Base-by-base conservation (phyloP, 2,888 invertebrate genomes). In the Mechanitis messenoides region DNA sequence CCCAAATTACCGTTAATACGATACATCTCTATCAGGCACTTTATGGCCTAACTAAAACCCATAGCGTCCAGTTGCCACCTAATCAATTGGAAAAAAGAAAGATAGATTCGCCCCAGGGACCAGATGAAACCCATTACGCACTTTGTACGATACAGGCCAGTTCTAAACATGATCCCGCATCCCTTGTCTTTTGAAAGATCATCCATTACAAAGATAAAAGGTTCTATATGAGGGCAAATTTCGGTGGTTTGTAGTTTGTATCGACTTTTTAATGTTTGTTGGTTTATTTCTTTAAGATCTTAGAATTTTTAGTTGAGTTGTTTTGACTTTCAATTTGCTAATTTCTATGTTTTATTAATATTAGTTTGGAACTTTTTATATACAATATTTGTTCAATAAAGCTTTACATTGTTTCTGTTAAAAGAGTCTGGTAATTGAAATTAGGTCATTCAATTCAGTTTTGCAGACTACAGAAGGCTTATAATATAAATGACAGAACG, bases 201-300 rank as follows among this genome's bases (percentile, higher is more conserved):
- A 82, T 84, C 81, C 80, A 79, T 81, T 84, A 80, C 73, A 54
- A 67, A 71, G 71, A 72, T 80, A 75, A 83, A 81, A 83, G 80
- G 78, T 79, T 79, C 50, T 58, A 62, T 64, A 60, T 55, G 55
- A 59, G 42, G n/a, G 11, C 31, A 42, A 60, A 50, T 55, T 55
- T 62, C 31, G 12, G 53, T 20, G 53, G 38, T 55, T 50, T 50
- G 50, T 50, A 50, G 50, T 50, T 50, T 31, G 31, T 31, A 31
- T 50, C 28, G n/a, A 50, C 50, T 50, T 31, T 50, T 31, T 3
- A 47, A 31, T 50, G 31, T 50, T 50, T 31, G 9, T 31, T 50
- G 31, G 50, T 50, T 50, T 50, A 50, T 50, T 50, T 31, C 7
- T 28, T 50, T 50, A 6, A 28, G 9, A 50, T 50, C 9, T 50